Evolutionary conservation across 2,888 invertebrate species (phyloP), one percentile per base, ranked within the genome.

Genomic region (Galerucella nymphaeae): DNA sequence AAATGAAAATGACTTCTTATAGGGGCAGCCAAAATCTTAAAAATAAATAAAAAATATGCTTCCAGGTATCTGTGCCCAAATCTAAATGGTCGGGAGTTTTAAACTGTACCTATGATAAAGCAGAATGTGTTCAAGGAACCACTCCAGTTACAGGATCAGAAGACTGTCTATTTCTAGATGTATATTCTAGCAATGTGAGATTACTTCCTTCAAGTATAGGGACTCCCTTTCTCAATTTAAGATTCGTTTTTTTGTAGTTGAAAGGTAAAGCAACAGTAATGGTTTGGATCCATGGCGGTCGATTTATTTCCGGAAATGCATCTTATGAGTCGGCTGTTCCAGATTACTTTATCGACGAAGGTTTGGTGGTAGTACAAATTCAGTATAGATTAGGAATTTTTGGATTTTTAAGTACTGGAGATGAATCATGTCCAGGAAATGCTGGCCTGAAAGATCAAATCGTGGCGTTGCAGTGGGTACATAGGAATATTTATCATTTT

Each of bases 391-490:
- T 75, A 53, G 77, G 77, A 23, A 14, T 75, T 23, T 74, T 74
- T 16, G 79, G 79, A 11, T 79, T 77, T 42, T 38, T 79, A 18
- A 77, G 76, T 57, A 79, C 79, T 0, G 76, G 66, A 45, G 79
- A 79, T 55, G 23, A 30, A 20, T 71, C 48, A 10, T 42, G 38
- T 16, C 75, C 77, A 0, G 77, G 77, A 42, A 79, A 79, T 66
- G 61, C 74, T 48, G 78, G 76, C 10, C 58, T 79, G n/a, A 78
- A 75, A 65, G 79, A 79, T 71, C 79, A 79, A 63, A 64, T 74
- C 16, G 18, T 76, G 48, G 78, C 78, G 10, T 57, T 79, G 14
- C 18, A 75, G 66, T 79, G 79, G 79, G 75, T 78, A 0, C 69
- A 73, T 55, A 65, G 67, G 8, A 79, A 79, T 70, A 75, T 79